Evolutionary conservation across 2,113 vertebrate species (phyloP).

Genomic region (Progne subis): DNA sequence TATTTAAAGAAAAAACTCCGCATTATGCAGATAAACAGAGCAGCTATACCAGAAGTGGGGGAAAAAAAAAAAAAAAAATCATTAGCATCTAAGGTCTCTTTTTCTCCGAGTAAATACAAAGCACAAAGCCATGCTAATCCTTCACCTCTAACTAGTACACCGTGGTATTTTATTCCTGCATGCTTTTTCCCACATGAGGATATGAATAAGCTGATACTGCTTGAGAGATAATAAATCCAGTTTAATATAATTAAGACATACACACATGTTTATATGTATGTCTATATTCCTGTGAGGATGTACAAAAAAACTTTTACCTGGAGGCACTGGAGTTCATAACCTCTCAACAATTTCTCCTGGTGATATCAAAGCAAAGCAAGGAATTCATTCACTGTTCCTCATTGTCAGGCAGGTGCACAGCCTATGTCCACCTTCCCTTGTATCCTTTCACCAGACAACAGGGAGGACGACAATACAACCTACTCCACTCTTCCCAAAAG

Average conservation of each 20-base stretch:
- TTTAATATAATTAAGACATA: background rate
- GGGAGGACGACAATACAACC: background rate
- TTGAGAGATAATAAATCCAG: background rate
- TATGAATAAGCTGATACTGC: background rate
- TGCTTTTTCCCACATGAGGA: background rate
- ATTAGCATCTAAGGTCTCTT: background rate
- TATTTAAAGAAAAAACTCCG: background rate
- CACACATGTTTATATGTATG: accelerated
- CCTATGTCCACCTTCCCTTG: background rate
- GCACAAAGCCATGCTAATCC: background rate
- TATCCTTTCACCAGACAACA: accelerated
- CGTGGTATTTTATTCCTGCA: background rate
- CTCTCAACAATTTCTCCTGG: background rate
- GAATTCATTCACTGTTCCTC: background rate
- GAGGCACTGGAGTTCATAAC: background rate
- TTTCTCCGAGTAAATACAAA: background rate
- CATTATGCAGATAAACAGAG: background rate
- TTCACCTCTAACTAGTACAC: background rate
- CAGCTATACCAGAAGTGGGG: background rate
- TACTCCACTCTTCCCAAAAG: background rate
- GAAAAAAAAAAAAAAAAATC: background rate
- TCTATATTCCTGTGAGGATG: background rate
- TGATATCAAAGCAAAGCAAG: background rate
- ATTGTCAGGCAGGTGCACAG: background rate
- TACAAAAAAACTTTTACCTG: background rate